Evolutionary conservation across 2,113 vertebrate genomes (phyloP), one percentile per base, ranked within the genome.

Genomic region (Odobenus rosmarus): DNA sequence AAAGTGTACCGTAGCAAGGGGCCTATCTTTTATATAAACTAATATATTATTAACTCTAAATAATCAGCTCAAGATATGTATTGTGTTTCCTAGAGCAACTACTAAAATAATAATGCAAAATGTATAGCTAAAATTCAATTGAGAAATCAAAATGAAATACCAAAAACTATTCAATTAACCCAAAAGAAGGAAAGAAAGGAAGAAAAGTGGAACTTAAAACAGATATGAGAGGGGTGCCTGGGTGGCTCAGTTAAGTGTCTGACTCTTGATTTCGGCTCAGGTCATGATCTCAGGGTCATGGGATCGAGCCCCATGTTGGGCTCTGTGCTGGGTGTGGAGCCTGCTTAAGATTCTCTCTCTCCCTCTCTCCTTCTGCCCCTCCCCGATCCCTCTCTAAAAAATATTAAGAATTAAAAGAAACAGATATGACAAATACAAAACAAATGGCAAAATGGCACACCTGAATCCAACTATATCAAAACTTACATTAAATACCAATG

Each of bases 111-210:
- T 71, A 77, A 81, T 74, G 49, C n/a, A 87, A 92, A 89, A 28
- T 39, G 42, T 42, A 42, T 23, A 71, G 46, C 51, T 93, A 91
- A 90, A 88, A 82, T 82, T 59, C 46, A 92, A 61, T n/a, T 82
- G 18, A 67, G 67, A 96, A 89, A 93, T 71, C 57, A 96, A 96
- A 93, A 94, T 26, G 4, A 36, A 91, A 77, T 33, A 55, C 62
- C n/a, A 77, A 69, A 59, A 93, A 79, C 28, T 86, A 61, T 36
- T 81, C 53, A 57, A 87, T 79, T 95, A 85, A 36, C 4, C 21
- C 42, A 88, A 96, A 84, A 61, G 53, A 93, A 89, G 13, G 36
- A 71, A 96, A 21, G 55, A 72, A 93, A 80, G 23, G 23, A 92
- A 67, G 72, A 55, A 96, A 81, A 18, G 23, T 49, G 7, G 26